Conservation (phyloP, 2,797 vertebrate species). For the Orientallactaga sibirica region DNA sequence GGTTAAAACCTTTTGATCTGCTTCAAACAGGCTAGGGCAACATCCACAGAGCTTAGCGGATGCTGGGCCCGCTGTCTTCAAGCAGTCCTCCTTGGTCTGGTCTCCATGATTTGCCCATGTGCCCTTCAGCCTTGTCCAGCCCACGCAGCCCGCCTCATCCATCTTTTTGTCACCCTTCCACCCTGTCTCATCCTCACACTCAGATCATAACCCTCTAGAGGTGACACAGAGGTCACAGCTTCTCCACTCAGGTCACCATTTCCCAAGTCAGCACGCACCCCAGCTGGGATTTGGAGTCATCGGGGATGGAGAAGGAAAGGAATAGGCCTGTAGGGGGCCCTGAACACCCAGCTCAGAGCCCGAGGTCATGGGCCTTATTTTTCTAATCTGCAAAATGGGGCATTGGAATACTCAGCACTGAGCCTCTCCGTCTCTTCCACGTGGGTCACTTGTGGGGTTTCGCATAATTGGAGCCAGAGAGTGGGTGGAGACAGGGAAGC, state of each 20-base stretch:
- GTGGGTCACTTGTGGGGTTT: not conserved
- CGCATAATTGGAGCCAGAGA: fast-evolving
- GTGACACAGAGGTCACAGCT: not conserved
- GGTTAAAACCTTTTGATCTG: not conserved
- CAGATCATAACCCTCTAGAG: not conserved
- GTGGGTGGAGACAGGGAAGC: no score
- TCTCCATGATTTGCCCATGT: fast-evolving
- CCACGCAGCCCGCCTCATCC: not conserved
- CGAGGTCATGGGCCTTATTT: not conserved
- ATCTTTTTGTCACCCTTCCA: not conserved
- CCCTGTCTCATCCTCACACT: not conserved
- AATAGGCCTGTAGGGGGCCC: fast-evolving
- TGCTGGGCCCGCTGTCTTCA: fast-evolving
- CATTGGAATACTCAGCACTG: not conserved
- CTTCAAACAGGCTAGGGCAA: fast-evolving
- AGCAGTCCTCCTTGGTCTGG: fast-evolving
- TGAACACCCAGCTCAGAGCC: fast-evolving
- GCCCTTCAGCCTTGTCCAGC: fast-evolving
- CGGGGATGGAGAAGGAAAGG: no score
- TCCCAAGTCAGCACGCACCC: fast-evolving
- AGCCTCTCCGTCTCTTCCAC: not conserved
- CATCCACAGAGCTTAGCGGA: fast-evolving
- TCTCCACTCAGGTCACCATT: not conserved
- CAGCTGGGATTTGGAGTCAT: fast-evolving
- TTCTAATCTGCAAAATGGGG: not conserved